These are phyloP conservation scores for Channallabes apus DNA, from an alignment of 2,797 vertebrate genomes.

Conservation along the genomic window DNA sequence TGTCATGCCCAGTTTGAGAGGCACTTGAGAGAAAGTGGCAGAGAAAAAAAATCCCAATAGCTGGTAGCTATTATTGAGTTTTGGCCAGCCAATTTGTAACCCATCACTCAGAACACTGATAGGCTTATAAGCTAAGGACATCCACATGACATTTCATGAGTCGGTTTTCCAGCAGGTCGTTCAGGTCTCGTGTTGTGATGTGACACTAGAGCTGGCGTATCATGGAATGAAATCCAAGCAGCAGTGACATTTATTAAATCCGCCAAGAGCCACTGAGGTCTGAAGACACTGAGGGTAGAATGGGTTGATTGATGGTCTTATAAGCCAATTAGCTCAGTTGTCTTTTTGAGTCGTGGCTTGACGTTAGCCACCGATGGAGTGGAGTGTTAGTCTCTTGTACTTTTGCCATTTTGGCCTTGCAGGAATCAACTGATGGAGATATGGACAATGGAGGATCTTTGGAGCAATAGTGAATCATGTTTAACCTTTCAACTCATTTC, in stretches of 20 bases:
- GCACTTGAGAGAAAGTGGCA: neutral
- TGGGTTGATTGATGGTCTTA: conserved; percentile 19
- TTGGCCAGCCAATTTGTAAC: conserved; percentile 44
- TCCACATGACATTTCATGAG: conserved; percentile 29
- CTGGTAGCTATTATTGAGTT: conserved; percentile 23
- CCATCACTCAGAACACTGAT: conserved; percentile 33
- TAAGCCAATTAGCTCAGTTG: conserved; percentile 27
- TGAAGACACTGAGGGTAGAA: conserved; percentile 2
- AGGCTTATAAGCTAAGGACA: neutral
- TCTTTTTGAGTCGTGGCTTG: neutral
- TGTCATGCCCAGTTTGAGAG: neutral
- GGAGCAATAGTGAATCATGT: neutral
- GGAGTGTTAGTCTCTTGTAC: neutral
- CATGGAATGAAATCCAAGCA: conserved; percentile 19
- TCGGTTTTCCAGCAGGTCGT: conserved; percentile 16
- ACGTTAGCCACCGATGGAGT: neutral
- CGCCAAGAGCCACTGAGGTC: neutral
- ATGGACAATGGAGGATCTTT: neutral
- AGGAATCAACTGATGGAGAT: neutral
- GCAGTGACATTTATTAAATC: conserved; percentile 23
- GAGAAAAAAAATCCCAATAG: conserved; percentile 29
- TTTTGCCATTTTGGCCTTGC: neutral
- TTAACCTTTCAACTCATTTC: neutral
- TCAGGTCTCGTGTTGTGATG: neutral
- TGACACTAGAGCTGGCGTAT: neutral